Evolutionary conservation across 2,888 invertebrate genomes (phyloP).

Genomic region (Bugula neritina): DNA sequence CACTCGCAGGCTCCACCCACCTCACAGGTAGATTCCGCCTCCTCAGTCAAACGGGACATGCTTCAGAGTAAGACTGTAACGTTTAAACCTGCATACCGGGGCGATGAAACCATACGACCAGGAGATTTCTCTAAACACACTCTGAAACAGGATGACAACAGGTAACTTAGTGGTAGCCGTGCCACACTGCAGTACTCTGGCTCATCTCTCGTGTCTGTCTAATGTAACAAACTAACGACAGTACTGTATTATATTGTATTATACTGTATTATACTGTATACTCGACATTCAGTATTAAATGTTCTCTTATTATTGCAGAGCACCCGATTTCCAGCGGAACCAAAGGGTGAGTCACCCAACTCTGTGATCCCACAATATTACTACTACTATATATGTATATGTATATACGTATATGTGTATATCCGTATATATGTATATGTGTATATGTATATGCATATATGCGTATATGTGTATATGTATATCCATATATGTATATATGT

Average conservation of each 20-base stretch:
- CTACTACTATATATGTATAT: neutral
- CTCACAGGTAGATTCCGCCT: neutral
- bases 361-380: neutral
- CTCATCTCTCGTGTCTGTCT: neutral
- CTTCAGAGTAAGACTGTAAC: conserved; percentile 25
- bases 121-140: conserved; percentile 8
- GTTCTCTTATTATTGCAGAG: neutral
- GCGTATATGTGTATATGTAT: neutral
- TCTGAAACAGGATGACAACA: neutral
- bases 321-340: neutral
- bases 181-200: neutral
- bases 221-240: too few species aligned
- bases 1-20: neutral
- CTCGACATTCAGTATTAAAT: too few species aligned
- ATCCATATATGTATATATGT: too few species aligned
- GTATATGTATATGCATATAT: neutral
- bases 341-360: conserved; percentile 9
- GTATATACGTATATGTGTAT: neutral
- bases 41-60: conserved; percentile 11
- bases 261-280: too few species aligned
- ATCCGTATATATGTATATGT: neutral
- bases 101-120: conserved; percentile 9
- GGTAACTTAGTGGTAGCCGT: neutral
- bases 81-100: conserved; percentile 24
- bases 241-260: too few species aligned